A percentile compares a stretch with the other conserved stretches of the same genome.
Conservation (phyloP, 2,888 invertebrate genomes). For the Stenotaenia linearis region DNA sequence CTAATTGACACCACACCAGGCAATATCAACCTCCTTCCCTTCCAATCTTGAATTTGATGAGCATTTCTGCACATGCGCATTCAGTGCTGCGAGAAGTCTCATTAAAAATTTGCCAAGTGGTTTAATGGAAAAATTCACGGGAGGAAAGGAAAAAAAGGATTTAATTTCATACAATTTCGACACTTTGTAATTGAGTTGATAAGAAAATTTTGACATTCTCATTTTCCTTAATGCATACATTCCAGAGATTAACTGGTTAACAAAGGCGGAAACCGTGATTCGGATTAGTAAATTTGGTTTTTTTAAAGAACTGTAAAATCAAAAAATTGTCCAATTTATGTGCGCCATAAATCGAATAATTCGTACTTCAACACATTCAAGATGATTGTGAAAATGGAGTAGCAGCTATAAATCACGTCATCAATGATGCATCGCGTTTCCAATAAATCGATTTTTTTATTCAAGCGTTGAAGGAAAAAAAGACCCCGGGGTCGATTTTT, state of each 20-base stretch:
- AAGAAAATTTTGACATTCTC: not conserved
- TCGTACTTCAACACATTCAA: not conserved
- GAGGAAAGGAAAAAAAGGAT: not conserved
- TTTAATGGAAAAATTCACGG: not conserved
- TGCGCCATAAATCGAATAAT: not conserved
- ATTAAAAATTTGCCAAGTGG: not conserved
- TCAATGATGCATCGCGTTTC: slow-evolving; percentile 2
- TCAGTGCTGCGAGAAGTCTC: not conserved
- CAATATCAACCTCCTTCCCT: not conserved
- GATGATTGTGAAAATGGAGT: not conserved
- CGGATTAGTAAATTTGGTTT: not conserved
- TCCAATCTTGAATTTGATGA: not conserved
- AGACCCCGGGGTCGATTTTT: not conserved
- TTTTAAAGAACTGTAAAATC: not conserved
- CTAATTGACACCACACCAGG: slow-evolving; percentile 17
- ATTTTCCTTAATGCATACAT: not conserved
- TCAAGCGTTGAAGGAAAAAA: not conserved
- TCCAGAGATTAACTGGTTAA: not conserved
- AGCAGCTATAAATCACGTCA: not conserved
- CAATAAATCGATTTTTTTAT: not conserved
- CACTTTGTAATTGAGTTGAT: not conserved
- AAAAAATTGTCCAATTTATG: not conserved
- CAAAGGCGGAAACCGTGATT: not conserved
- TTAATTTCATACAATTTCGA: slow-evolving; percentile 12
- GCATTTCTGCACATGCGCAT: not conserved